Evolutionary conservation across 2,888 invertebrate species (phyloP).

Genomic region (Peribatodes rhomboidaria): DNA sequence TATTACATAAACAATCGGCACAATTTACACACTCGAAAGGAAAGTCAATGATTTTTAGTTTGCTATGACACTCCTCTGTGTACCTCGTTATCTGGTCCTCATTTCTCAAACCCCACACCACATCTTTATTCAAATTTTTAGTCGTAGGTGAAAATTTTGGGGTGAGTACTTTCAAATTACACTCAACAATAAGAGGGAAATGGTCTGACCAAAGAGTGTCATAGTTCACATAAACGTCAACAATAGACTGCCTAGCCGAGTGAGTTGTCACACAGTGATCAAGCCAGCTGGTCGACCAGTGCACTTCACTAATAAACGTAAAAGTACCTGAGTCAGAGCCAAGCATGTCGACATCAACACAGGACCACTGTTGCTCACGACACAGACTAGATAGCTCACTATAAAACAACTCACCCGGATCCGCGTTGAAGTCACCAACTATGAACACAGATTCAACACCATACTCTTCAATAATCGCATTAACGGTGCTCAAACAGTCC

Average conservation of each 20-base stretch:
- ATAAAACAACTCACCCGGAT: conserved; percentile 8
- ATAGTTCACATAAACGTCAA: conserved; percentile 8
- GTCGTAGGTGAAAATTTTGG: not conserved
- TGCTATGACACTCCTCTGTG: too few relatives aligned
- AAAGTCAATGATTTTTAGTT: too few relatives aligned
- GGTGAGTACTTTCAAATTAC: conserved; percentile 1
- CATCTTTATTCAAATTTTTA: not conserved
- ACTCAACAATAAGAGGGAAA: conserved; percentile 15
- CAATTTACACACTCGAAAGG: too few relatives aligned
- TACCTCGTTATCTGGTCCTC: too few relatives aligned
- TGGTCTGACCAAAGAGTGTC: conserved; percentile 20
- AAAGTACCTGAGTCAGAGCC: not conserved
- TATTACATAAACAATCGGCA: too few relatives aligned
- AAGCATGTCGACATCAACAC: conserved; percentile 8
- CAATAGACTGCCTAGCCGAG: not conserved
- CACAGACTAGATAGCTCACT: conserved; percentile 1
- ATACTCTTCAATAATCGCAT: conserved; percentile 14
- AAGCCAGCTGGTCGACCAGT: conserved; percentile 9
- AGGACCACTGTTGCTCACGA: not conserved
- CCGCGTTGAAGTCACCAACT: conserved; percentile 10
- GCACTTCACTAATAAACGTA: conserved; percentile 1
- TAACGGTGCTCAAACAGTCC: conserved; percentile 15
- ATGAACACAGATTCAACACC: conserved; percentile 17
- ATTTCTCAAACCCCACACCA: conserved; percentile 3
- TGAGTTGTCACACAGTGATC: conserved; percentile 17